Evolutionary conservation across 1,140 invertebrate genomes (phyloP).

Genomic region (Musca domestica): DNA sequence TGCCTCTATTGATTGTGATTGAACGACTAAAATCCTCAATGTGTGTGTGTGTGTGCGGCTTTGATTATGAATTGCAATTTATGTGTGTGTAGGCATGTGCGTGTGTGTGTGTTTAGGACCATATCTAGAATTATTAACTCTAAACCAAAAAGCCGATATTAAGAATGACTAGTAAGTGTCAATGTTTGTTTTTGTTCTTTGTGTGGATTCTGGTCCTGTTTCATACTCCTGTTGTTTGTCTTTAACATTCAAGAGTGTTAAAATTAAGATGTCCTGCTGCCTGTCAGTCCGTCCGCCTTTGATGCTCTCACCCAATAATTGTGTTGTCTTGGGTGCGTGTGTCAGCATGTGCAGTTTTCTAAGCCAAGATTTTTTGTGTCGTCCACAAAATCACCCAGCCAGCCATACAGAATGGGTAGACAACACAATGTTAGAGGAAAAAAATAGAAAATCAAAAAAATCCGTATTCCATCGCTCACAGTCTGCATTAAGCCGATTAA

Average conservation of each 20-base stretch:
- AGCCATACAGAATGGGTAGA: too few species aligned
- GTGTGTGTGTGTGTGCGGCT: too few species aligned
- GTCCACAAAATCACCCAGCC: not conserved
- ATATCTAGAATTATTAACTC: too few species aligned
- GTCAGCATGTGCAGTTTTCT: not conserved
- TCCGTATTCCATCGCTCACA: not conserved
- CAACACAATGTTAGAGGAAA: too few species aligned
- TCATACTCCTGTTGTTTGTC: not conserved
- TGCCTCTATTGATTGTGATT: slow-evolving; percentile 3
- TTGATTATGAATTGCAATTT: too few species aligned
- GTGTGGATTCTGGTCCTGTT: too few species aligned
- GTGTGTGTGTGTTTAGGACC: too few species aligned
- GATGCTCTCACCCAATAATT: not conserved
- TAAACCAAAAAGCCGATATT: not conserved
- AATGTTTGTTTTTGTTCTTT: not conserved
- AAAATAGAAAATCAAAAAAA: too few species aligned
- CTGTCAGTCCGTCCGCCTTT: too few species aligned
- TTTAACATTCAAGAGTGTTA: not conserved
- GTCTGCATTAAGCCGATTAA: slow-evolving; percentile 20
- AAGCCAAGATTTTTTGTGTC: too few species aligned
- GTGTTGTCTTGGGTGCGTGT: not conserved
- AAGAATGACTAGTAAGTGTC: not conserved
- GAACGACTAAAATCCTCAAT: not conserved
- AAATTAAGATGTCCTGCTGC: slow-evolving; percentile 50
- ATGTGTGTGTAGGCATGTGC: too few species aligned